Conservation (phyloP, 1,140 invertebrate species). For the Zaprionus kolodkinae region DNA sequence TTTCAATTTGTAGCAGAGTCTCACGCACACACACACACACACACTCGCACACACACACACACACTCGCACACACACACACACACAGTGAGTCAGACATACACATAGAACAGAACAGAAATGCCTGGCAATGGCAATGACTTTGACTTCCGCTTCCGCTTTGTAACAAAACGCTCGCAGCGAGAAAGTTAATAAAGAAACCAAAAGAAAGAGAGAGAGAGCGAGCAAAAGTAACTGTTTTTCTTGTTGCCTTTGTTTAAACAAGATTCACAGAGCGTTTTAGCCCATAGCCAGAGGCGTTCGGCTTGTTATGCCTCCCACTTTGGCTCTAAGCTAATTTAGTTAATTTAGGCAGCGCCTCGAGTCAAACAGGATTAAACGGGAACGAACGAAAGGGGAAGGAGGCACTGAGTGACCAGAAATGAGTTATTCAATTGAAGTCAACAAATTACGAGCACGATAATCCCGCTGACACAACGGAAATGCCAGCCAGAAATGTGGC, state of each 20-base stretch:
- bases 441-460: slow-evolving; percentile 65
- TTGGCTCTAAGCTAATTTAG: slow-evolving; percentile 43
- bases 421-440: slow-evolving; percentile 65
- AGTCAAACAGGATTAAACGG: slow-evolving; percentile 15
- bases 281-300: background rate
- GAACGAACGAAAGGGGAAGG: background rate
- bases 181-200: slow-evolving; percentile 52
- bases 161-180: slow-evolving; percentile 33
- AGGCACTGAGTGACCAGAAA: slow-evolving; percentile 43
- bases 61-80: slow-evolving; percentile 5
- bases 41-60: slow-evolving; percentile 5
- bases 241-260: slow-evolving; percentile 42
- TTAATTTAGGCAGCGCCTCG: slow-evolving; percentile 39
- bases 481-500: slow-evolving; percentile 9
- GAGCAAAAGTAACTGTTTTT: slow-evolving; percentile 29
- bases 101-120: slow-evolving; percentile 8
- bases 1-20: slow-evolving; percentile 9
- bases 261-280: slow-evolving; percentile 42
- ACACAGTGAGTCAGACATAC: background rate
- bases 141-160: slow-evolving; percentile 34
- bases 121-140: slow-evolving; percentile 41
- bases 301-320: slow-evolving; percentile 13
- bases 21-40: background rate
- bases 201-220: background rate
- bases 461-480: slow-evolving; percentile 32